Percentiles rank a stretch among this genome's conserved stretches.
Evolutionary conservation across 2,797 vertebrate genomes (phyloP).

Genomic region (Cirrhinus mrigala): DNA sequence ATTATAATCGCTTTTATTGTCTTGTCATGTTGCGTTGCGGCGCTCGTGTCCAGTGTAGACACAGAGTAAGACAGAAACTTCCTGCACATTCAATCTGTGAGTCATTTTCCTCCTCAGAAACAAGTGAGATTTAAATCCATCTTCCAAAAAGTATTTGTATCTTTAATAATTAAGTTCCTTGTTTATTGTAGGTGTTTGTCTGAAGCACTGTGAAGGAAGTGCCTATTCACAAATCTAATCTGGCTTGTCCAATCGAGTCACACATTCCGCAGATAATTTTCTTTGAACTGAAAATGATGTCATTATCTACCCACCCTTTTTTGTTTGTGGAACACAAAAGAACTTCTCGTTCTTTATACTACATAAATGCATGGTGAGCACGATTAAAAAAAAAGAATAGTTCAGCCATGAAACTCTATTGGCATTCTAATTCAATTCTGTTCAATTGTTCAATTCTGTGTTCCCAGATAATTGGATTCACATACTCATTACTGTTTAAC

Average conservation of each 20-base stretch:
- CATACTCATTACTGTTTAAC: not conserved
- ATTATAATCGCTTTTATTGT: too few relatives aligned
- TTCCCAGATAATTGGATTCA: not conserved
- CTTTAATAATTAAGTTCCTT: not conserved
- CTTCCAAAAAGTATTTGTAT: not conserved
- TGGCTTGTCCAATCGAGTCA: not conserved
- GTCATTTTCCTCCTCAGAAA: not conserved
- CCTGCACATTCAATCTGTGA: not conserved
- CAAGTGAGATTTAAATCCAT: not conserved
- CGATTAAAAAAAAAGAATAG: not conserved
- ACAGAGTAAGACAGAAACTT: too few relatives aligned
- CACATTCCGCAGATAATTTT: not conserved
- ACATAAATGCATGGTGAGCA: not conserved
- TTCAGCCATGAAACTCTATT: too few relatives aligned
- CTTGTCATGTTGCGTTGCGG: too few relatives aligned
- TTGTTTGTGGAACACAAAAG: not conserved
- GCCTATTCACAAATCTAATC: not conserved
- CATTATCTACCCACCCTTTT: not conserved
- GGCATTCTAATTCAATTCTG: too few relatives aligned
- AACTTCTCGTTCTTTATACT: not conserved
- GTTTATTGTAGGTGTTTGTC: not conserved
- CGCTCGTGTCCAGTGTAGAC: too few relatives aligned
- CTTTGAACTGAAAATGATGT: not conserved
- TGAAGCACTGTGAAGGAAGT: not conserved
- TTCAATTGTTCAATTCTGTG: not conserved